phyloP scores from a whole-genome alignment of 2,888 invertebrate species.

The Drosophila borborema region DNA sequence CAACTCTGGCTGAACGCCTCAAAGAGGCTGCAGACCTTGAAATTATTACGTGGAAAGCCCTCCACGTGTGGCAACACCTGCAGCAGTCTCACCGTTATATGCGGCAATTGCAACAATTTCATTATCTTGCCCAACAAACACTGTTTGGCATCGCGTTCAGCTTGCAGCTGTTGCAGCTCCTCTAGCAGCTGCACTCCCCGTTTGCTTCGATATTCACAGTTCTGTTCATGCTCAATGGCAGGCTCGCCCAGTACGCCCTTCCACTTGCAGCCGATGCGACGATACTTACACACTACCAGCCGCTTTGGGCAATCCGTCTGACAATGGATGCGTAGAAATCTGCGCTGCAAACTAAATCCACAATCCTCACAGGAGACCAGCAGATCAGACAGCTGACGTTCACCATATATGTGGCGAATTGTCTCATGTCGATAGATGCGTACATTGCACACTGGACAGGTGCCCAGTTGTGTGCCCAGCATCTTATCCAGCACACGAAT shows the following conservation, averaged over 20 bases:
- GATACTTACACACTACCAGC: conserved; percentile 30
- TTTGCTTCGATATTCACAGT: conserved; percentile 23
- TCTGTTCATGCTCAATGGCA: neutral
- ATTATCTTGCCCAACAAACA: conserved; percentile 2
- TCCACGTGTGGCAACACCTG: conserved; percentile 15
- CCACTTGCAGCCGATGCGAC: conserved; percentile 51
- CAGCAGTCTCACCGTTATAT: conserved; percentile 29
- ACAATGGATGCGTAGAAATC: conserved; percentile 11
- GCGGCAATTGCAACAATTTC: conserved; percentile 24
- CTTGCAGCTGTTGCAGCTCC: neutral
- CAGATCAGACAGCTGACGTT: conserved; percentile 3
- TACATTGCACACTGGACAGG: conserved; percentile 40
- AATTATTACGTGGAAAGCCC: conserved; percentile 16
- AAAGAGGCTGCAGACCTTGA: neutral
- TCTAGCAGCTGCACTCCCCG: conserved; percentile 32
- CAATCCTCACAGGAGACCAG: conserved; percentile 30
- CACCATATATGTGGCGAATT: conserved; percentile 13
- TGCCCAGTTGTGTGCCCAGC: conserved; percentile 34
- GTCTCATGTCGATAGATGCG: conserved; percentile 37
- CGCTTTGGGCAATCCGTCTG: conserved; percentile 7
- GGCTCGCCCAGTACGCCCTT: neutral
- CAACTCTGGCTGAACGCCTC: conserved; percentile 26
- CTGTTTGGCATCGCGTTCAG: neutral
- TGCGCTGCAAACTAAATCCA: conserved; percentile 9
- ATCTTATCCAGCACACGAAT: conserved; percentile 48